Base-by-base conservation (phyloP, 1,140 invertebrate genomes). In the Dendroctonus valens region DNA sequence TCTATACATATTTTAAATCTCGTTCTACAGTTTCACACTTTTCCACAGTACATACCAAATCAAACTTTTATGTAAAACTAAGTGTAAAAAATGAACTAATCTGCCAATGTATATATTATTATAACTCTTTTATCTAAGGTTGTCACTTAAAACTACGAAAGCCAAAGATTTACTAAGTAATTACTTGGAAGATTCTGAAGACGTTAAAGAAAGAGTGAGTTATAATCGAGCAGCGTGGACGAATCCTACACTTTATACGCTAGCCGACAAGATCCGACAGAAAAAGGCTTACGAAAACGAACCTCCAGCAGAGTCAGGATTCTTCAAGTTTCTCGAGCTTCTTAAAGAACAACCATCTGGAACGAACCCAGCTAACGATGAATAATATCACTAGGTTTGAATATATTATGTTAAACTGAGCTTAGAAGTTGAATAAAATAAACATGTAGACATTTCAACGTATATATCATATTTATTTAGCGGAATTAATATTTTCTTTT, bases 221-320 rank as follows among this genome's bases (percentile, higher is more conserved):
- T 40, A 55, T 6, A 11, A 5, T 41, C 49, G 60, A 49, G 15
- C 44, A 41, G 11, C 51, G 8, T 26, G 37, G 14, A 37, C 8
- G 7, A 50, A 41, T 55, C 41, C 53, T 42, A 37, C 57, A 51
- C 8, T 62, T 26, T 42, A 61, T 37, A 14, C 51, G 26, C 11
- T 71, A 37, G 50, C 69, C 41, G 42, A 67, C n/a, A 62, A 69
- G 51, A 59, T 61, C 5, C 67, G 66, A 65, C 51, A 74, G 53
- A 59, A 58, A 39, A 52, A 26, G n/a, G 51, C 52, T 9, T 54
- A 59, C 15, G 66, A 69, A 67, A 68, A 76, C 71, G 71, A 72
- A 41, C 66, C 70, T 39, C 65, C 66, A 58, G 50, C 65, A 44
- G 65, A 69, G 41, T 62, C 64, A 46, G 71, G 69, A 68, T 70